phyloP scores from a whole-genome alignment of 2,113 vertebrate genomes.

The Anolis carolinensis region DNA sequence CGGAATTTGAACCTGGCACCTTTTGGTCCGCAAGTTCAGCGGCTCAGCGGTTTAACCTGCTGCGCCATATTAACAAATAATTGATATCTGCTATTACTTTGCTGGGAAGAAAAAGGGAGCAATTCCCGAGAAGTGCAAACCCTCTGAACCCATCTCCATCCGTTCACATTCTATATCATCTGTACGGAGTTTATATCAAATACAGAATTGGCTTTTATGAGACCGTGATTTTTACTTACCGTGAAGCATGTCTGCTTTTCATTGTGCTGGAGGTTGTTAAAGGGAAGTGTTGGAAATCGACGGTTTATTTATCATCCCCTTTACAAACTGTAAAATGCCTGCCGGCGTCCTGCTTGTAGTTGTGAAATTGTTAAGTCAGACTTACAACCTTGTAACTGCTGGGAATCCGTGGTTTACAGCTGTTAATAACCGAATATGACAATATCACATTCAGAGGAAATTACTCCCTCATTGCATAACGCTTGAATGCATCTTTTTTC shows the following conservation, averaged over 20 bases:
- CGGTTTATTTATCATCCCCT: not conserved
- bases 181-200: not conserved
- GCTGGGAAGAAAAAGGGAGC: not conserved
- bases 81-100: not conserved
- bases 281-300: not conserved
- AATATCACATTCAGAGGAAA: too few species aligned
- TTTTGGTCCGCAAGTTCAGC: too few species aligned
- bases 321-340: not conserved
- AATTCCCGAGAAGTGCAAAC: not conserved
- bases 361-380: too few species aligned
- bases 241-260: not conserved
- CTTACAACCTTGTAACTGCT: too few species aligned
- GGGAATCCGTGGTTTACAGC: too few species aligned
- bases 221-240: not conserved
- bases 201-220: not conserved
- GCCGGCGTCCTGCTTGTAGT: too few species aligned
- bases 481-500: too few species aligned
- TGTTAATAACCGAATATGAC: too few species aligned
- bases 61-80: conserved; percentile 41
- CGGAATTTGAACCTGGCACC: too few species aligned
- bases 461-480: too few species aligned
- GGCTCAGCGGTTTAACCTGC: too few species aligned
- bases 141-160: not conserved
- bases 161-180: not conserved
- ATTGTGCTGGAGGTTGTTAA: not conserved